phyloP scores from a whole-genome alignment of 2,797 vertebrate genomes.

The Chromobotia macracanthus region DNA sequence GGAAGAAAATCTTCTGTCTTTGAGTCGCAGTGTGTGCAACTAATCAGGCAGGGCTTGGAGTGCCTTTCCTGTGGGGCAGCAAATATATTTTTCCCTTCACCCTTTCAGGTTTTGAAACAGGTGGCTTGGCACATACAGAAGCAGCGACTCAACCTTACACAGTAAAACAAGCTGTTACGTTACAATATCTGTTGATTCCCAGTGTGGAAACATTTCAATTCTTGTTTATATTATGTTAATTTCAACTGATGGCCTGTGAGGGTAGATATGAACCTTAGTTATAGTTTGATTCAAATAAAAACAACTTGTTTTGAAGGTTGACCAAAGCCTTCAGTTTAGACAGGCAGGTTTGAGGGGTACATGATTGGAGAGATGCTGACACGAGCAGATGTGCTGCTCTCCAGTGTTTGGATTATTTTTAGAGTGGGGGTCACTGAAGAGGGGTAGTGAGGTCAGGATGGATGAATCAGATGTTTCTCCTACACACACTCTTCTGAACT shows the following conservation, averaged over 20 bases:
- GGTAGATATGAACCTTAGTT: neutral
- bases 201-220: neutral
- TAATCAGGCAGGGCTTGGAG: neutral
- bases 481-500: neutral
- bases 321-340: neutral
- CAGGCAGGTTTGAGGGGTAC: neutral
- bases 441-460: slow-evolving; percentile 33
- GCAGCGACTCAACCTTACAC: neutral
- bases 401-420: slow-evolving; percentile 37
- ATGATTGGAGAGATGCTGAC: neutral
- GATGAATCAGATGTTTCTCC: slow-evolving; percentile 9
- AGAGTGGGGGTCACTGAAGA: slow-evolving; percentile 35
- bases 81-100: neutral
- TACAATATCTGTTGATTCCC: slow-evolving; percentile 61
- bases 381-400: slow-evolving; percentile 1
- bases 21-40: neutral
- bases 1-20: too few species aligned
- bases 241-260: neutral
- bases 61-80: neutral
- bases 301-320: neutral
- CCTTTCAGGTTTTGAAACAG: slow-evolving; percentile 28
- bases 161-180: slow-evolving; percentile 65
- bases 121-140: slow-evolving; percentile 24
- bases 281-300: too few species aligned
- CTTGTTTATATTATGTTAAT: neutral